These are phyloP conservation scores for Ennomos quercinarius DNA, from an alignment of 2,888 invertebrate species.

Conservation along the genomic window DNA sequence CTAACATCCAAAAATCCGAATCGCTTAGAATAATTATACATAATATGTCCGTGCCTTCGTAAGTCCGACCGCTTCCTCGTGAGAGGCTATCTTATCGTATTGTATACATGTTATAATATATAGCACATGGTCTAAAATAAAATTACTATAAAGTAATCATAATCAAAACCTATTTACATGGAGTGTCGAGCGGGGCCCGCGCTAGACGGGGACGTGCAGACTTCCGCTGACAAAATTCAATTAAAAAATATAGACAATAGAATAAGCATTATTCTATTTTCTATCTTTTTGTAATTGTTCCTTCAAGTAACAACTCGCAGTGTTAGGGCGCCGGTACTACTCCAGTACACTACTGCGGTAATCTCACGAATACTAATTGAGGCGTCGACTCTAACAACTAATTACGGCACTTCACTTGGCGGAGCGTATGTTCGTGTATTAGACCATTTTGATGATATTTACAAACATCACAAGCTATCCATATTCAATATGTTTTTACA, in stretches of 20 bases:
- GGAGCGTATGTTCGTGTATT: no score
- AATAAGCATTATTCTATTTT: no score
- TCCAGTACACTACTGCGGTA: no score
- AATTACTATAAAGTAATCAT: conserved; percentile 82
- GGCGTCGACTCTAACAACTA: conserved; percentile 8
- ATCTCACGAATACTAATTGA: not conserved
- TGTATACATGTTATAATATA: conserved; percentile 62
- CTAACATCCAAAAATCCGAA: conserved; percentile 58
- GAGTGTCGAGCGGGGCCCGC: conserved; percentile 13
- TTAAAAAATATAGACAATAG: no score
- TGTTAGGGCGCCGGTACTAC: conserved; percentile 5
- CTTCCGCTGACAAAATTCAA: conserved; percentile 5
- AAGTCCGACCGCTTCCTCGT: conserved; percentile 42
- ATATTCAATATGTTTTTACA: no score
- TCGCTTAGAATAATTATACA: conserved; percentile 64
- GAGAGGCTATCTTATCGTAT: conserved; percentile 28
- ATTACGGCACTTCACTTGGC: not conserved
- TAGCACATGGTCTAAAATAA: conserved; percentile 83
- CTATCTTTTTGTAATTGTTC: not conserved
- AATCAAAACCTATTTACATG: conserved; percentile 77
- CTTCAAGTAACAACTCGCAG: conserved; percentile 4
- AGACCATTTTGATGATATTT: no score
- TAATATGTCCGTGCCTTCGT: conserved; percentile 59
- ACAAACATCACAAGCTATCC: no score
- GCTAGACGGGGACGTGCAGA: conserved; percentile 31